Evolutionary conservation across 2,888 invertebrate genomes (phyloP), one percentile per base, ranked within the genome.

Genomic region (Anorthoa munda): DNA sequence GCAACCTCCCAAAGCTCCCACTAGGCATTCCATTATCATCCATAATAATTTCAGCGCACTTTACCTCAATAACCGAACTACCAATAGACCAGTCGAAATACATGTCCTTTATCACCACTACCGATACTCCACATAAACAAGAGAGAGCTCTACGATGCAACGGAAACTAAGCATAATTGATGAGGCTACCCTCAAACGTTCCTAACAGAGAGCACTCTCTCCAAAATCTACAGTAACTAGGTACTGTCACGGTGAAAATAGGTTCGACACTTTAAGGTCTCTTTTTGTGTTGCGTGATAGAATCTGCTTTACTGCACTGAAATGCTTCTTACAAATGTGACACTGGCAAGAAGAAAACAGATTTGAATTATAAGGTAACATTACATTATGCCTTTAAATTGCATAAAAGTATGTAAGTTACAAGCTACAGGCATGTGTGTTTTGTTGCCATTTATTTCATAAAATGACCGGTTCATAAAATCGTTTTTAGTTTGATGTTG

Each of bases 131-230:
- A 67, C 67, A 70, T 80, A 77, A 83, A 81, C 81, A 78, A 76
- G 46, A 55, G n/a, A 71, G 73, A 75, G 72, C 71, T 65, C 78
- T 60, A 69, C 72, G 83, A 64, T 81, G 72, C 74, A 75, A 75
- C 77, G 71, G 72, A 75, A 76, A 75, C 85, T 81, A 81, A 78
- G 78, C 76, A 72, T 81, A 81, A 84, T 85, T 84, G 76, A 84
- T 84, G 76, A 78, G 76, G 56, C 67, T 66, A 65, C 64, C 70
- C 70, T 81, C 73, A 83, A 85, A 81, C 75, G 67, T 18, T 69
- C 56, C 73, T 66, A 64, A 64, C 81, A 58, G 72, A 55, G 67
- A 74, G 64, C 68, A 70, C 69, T n/a, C n/a, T n/a, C 59, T 56
- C 56, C 56, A 64, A 82, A 66, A 69, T 79, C 51, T 78, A 81